A percentile compares a stretch with the other conserved stretches of the same genome.
Conservation (phyloP, 2,888 invertebrate species). For the Mimas tiliae region DNA sequence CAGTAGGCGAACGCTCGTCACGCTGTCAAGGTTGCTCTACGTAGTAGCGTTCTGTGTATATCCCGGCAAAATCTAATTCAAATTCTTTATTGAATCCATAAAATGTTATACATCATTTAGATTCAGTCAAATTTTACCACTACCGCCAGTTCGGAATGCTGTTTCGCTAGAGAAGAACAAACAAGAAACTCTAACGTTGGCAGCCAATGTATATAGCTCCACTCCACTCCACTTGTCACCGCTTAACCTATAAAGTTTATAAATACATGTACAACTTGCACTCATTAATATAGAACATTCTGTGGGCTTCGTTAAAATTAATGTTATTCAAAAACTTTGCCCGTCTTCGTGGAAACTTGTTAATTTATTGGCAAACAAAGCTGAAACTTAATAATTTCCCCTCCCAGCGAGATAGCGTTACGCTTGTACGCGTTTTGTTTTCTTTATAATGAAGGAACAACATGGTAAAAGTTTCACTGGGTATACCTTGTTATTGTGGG, state of each 20-base stretch:
- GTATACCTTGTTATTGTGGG: conserved; percentile 10
- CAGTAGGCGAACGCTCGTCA: not conserved
- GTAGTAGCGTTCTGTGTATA: not conserved
- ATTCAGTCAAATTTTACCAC: too few relatives aligned
- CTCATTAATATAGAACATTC: conserved; percentile 29
- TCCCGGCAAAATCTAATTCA: too few relatives aligned
- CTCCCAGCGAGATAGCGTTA: conserved; percentile 27
- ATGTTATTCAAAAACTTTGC: conserved; percentile 42
- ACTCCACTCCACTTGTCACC: too few relatives aligned
- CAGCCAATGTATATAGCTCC: not conserved
- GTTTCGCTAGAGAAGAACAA: too few relatives aligned
- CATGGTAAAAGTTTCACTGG: conserved; percentile 22
- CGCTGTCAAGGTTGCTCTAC: not conserved
- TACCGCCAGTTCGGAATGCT: too few relatives aligned
- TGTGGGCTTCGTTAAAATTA: conserved; percentile 43
- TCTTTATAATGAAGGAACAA: conserved; percentile 28
- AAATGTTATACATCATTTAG: too few relatives aligned
- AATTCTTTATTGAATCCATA: too few relatives aligned
- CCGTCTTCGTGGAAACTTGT: conserved; percentile 33
- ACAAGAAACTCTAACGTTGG: too few relatives aligned
- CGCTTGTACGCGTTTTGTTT: conserved; percentile 25
- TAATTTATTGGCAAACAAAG: conserved; percentile 43
- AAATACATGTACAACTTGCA: not conserved
- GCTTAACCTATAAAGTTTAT: not conserved
- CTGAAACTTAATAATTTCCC: conserved; percentile 29